These are phyloP conservation scores for Sphaerodactylus townsendi DNA, from an alignment of 2,113 vertebrate species.

Conservation along the genomic window DNA sequence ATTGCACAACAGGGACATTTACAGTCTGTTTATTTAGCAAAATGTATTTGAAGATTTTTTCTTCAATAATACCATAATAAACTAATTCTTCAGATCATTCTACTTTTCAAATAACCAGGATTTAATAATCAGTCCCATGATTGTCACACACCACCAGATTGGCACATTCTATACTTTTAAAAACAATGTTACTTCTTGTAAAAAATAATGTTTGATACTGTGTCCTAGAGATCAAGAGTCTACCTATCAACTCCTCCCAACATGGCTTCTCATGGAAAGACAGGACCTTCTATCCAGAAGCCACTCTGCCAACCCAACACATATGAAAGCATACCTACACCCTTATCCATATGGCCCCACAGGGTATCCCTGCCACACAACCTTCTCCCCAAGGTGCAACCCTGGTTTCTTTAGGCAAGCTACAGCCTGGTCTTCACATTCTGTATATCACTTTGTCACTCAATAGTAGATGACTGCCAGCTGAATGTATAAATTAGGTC, in stretches of 20 bases:
- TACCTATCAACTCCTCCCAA: not conserved
- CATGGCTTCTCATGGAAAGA: not conserved
- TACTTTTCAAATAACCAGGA: conserved; percentile 11
- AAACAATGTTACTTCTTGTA: conserved; percentile 44
- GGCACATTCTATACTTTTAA: conserved; percentile 50
- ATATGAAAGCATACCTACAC: not conserved
- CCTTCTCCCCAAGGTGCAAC: not conserved
- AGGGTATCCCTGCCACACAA: not conserved
- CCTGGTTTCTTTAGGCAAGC: not conserved
- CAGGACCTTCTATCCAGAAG: not conserved
- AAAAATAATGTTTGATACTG: conserved; percentile 40
- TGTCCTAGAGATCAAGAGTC: not conserved
- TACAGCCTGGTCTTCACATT: not conserved
- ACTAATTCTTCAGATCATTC: conserved; percentile 26
- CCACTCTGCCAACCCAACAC: not conserved
- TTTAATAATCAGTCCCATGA: conserved; percentile 55
- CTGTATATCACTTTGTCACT: not conserved
- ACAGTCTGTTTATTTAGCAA: conserved; percentile 77
- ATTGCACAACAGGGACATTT: conserved; percentile 42
- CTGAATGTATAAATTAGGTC: not conserved
- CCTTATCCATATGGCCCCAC: not conserved
- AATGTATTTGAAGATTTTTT: conserved; percentile 64
- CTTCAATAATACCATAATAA: conserved; percentile 54
- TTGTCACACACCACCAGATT: conserved; percentile 29
- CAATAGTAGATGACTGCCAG: not conserved